These are phyloP conservation scores for Huso huso DNA, from an alignment of 2,797 vertebrate species.

Conservation along the genomic window DNA sequence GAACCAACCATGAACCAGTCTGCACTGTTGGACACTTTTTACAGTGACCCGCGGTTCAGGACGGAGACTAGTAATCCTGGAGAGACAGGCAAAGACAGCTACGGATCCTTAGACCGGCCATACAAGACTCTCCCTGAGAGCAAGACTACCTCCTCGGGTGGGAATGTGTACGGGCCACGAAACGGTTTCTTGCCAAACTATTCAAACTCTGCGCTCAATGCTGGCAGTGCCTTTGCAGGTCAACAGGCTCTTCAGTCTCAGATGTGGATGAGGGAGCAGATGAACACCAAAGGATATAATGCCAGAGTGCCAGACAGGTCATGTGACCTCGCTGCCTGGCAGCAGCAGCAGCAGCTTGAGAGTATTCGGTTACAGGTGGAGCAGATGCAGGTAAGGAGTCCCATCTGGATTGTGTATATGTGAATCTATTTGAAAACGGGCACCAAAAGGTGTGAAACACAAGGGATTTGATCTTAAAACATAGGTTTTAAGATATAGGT, in stretches of 20 bases:
- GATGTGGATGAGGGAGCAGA: conserved; percentile 53
- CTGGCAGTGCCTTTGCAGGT: conserved; percentile 51
- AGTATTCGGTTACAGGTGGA: conserved; percentile 78
- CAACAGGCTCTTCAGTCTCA: conserved; percentile 54
- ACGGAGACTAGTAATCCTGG: conserved; percentile 59
- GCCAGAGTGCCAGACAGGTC: conserved; percentile 55
- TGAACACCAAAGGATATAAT: conserved; percentile 44
- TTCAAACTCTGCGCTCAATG: conserved; percentile 31
- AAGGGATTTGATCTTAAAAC: too few relatives aligned
- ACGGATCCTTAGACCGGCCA: conserved; percentile 52
- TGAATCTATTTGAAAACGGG: too few relatives aligned
- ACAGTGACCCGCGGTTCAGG: conserved; percentile 66
- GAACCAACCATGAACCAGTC: conserved; percentile 88
- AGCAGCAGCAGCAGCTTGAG: conserved; percentile 76
- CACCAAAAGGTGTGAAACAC: too few relatives aligned
- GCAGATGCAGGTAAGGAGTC: conserved; percentile 79
- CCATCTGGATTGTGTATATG: too few relatives aligned
- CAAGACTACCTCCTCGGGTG: conserved; percentile 36
- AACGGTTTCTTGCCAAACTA: conserved; percentile 25
- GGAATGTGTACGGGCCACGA: conserved; percentile 51
- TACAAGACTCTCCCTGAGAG: conserved; percentile 74
- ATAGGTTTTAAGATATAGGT: too few relatives aligned
- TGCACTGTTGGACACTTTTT: conserved; percentile 61
- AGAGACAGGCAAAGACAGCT: conserved; percentile 60
- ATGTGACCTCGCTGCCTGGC: conserved; percentile 74